Percentiles rank a stretch among this genome's conserved stretches.
phyloP scores from a whole-genome alignment of 2,797 vertebrate species.

The Alca torda region DNA sequence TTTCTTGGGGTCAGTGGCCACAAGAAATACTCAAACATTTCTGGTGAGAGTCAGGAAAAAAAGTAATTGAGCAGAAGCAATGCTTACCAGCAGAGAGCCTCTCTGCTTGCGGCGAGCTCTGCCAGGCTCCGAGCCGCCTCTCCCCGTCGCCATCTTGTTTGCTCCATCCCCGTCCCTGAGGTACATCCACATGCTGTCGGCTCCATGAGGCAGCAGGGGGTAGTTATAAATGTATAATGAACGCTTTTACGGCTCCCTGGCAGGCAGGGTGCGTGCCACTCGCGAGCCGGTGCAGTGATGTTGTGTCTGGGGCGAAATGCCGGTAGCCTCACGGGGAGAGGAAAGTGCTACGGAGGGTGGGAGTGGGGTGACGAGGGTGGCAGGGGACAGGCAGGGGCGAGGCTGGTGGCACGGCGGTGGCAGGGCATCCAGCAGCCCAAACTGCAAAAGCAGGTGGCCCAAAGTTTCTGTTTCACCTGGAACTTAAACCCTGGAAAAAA shows the following conservation, averaged over 20 bases:
- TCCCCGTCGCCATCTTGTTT: background rate
- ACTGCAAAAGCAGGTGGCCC: accelerated
- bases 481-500: background rate
- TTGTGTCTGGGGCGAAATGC: background rate
- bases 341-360: accelerated
- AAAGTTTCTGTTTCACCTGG: background rate
- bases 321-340: background rate
- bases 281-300: accelerated
- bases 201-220: background rate
- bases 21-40: background rate
- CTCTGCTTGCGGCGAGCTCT: background rate
- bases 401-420: accelerated
- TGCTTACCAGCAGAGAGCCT: background rate
- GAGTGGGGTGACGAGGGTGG: background rate
- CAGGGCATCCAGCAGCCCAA: background rate
- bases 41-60: background rate
- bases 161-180: background rate
- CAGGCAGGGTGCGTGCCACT: background rate
- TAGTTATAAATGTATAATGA: background rate
- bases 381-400: background rate
- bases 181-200: background rate
- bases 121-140: accelerated
- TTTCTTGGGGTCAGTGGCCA: background rate
- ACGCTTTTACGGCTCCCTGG: background rate
- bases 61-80: background rate